Conservation (phyloP, 2,797 vertebrate species). For the Parotocinclus haroldoi region DNA sequence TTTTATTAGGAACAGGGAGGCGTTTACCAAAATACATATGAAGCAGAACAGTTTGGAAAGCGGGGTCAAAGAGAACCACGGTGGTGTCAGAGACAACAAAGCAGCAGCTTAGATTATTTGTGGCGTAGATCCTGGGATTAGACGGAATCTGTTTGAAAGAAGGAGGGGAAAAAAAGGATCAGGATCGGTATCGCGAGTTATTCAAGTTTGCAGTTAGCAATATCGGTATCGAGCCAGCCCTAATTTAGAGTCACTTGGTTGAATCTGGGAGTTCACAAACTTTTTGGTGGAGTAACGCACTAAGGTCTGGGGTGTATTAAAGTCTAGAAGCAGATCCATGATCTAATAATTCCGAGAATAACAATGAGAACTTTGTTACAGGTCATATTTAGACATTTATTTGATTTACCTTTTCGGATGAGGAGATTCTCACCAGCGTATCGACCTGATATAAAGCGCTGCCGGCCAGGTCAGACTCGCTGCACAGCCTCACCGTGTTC, state of each 20-base stretch:
- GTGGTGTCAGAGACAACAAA: conserved; percentile 82
- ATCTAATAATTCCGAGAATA: too few species aligned
- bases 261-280: too few species aligned
- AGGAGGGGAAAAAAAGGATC: background rate
- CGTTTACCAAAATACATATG: conserved; percentile 79
- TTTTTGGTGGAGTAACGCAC: too few species aligned
- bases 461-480: conserved; percentile 66
- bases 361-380: too few species aligned
- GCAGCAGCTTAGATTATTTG: conserved; percentile 72
- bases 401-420: conserved; percentile 75
- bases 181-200: too few species aligned
- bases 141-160: conserved; percentile 65
- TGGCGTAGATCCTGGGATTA: conserved; percentile 73
- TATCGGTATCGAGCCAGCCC: too few species aligned
- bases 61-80: conserved; percentile 84
- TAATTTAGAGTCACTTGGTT: too few species aligned
- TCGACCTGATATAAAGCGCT: conserved; percentile 88
- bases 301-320: too few species aligned
- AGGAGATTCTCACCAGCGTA: conserved; percentile 79
- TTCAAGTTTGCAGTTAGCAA: too few species aligned
- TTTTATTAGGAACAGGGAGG: too few species aligned
- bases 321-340: too few species aligned
- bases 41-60: conserved; percentile 77
- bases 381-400: too few species aligned
- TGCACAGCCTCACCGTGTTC: conserved; percentile 67